Percentiles rank a stretch among this genome's conserved stretches.
phyloP scores from a whole-genome alignment of 23 tunicate species.

The Clavelina lepadiformis region DNA sequence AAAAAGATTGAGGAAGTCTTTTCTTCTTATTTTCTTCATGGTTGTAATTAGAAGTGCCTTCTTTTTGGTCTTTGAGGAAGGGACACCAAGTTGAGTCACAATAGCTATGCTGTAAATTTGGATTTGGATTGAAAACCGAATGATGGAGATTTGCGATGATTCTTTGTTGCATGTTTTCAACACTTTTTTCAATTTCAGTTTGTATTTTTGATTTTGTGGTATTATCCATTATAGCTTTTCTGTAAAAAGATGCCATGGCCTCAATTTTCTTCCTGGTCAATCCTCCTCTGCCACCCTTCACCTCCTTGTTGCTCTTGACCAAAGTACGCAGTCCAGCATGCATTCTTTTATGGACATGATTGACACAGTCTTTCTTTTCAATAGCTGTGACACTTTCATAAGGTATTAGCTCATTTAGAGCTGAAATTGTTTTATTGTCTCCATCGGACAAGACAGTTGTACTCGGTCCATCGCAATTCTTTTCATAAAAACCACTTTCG shows the following conservation, averaged over 20 bases:
- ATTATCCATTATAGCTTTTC: conserved; percentile 2
- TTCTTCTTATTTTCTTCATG: background rate
- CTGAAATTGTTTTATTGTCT: conserved; percentile 16
- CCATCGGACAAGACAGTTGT: conserved; percentile 4
- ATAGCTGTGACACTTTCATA: conserved; percentile 4
- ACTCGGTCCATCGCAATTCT: conserved; percentile 18
- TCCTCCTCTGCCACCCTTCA: conserved; percentile 23
- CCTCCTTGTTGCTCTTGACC: background rate
- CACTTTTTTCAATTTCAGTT: conserved; percentile 8
- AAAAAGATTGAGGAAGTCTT: conserved; percentile 12
- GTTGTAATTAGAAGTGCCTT: background rate
- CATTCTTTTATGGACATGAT: conserved; percentile 17
- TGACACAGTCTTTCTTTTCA: conserved; percentile 19
- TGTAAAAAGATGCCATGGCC: background rate
- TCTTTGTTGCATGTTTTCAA: conserved; percentile 3
- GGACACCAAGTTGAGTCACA: conserved; percentile 14
- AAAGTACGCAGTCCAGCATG: conserved; percentile 17
- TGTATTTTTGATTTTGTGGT: conserved; percentile 13
- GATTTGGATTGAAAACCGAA: conserved; percentile 4
- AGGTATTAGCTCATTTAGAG: background rate
- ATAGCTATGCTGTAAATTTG: conserved; percentile 7
- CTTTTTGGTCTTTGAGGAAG: conserved; percentile 1
- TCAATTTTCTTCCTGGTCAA: conserved; percentile 5
- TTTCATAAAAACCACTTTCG: background rate
- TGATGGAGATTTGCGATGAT: conserved; percentile 8